Evolutionary conservation across 1,140 invertebrate species (phyloP).

Genomic region (Myzus persicae): DNA sequence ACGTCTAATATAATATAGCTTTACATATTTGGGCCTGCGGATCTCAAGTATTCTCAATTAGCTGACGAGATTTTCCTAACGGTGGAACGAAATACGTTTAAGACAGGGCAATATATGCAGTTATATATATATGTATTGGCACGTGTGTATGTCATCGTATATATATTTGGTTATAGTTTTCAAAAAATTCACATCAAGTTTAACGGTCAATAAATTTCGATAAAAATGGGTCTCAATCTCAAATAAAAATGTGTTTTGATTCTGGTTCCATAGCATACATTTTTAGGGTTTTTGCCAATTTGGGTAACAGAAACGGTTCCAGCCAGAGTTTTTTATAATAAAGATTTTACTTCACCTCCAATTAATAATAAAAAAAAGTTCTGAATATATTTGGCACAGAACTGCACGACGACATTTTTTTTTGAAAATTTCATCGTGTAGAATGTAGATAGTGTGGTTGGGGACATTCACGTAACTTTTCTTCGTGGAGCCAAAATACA

Average conservation of each 20-base stretch:
- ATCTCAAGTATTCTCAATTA: neutral
- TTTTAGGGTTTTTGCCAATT: neutral
- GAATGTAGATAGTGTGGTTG: neutral
- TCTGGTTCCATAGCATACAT: neutral
- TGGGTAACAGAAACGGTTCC: neutral
- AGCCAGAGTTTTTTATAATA: neutral
- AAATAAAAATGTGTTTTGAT: too few relatives aligned
- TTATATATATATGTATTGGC: neutral
- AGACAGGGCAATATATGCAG: neutral
- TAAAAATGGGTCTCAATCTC: too few relatives aligned
- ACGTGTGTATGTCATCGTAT: too few relatives aligned
- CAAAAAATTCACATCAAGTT: too few relatives aligned
- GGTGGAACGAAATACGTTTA: neutral
- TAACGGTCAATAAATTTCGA: neutral
- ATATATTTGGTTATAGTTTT: too few relatives aligned
- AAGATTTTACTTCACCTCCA: neutral
- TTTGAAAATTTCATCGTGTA: neutral
- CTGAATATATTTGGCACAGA: too few relatives aligned
- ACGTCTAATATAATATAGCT: neutral
- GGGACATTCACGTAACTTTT: too few relatives aligned
- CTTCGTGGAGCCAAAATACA: neutral
- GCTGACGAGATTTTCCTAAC: neutral
- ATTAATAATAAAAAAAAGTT: too few relatives aligned
- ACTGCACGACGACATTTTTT: neutral
- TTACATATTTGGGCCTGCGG: neutral